A percentile compares a stretch with the other conserved stretches of the same genome.
Conservation (phyloP, 2,888 invertebrate species). For the Tromatobia lineatoria region DNA sequence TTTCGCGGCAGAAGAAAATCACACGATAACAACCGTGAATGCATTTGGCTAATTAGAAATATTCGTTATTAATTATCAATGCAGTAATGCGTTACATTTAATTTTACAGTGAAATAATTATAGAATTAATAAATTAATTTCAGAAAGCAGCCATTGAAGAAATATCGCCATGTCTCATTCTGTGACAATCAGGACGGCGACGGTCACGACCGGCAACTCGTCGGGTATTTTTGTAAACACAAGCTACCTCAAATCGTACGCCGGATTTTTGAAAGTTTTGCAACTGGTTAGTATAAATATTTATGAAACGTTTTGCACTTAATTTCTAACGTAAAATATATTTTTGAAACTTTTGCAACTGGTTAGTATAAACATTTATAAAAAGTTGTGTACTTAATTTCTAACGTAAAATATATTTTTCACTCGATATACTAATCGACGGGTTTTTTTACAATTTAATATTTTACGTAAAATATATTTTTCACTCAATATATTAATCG, state of each 20-base stretch:
- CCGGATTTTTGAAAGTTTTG: slow-evolving; percentile 93
- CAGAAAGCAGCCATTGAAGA: slow-evolving; percentile 25
- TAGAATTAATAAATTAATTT: slow-evolving; percentile 22
- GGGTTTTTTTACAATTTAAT: no score
- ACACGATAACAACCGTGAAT: no score
- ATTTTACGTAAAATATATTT: no score
- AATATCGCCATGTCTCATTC: slow-evolving; percentile 92
- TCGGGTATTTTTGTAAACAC: slow-evolving; percentile 93
- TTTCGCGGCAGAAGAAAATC: no score
- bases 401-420: no score
- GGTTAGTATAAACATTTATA: slow-evolving; percentile 85
- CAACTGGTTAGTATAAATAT: slow-evolving; percentile 88
- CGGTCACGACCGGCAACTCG: slow-evolving; percentile 90
- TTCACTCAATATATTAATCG: no score
- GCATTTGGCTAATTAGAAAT: neutral
- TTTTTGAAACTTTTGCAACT: slow-evolving; percentile 93
- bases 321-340: no score
- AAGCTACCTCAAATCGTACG: slow-evolving; percentile 92
- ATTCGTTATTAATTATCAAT: neutral
- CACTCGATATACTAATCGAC: neutral
- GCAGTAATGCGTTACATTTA: neutral
- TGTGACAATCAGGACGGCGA: slow-evolving; percentile 92
- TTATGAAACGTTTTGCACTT: no score
- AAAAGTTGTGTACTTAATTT: no score
- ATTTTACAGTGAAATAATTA: neutral